phyloP scores from a whole-genome alignment of 2,888 invertebrate species.

The Acanthosepion esculentum region DNA sequence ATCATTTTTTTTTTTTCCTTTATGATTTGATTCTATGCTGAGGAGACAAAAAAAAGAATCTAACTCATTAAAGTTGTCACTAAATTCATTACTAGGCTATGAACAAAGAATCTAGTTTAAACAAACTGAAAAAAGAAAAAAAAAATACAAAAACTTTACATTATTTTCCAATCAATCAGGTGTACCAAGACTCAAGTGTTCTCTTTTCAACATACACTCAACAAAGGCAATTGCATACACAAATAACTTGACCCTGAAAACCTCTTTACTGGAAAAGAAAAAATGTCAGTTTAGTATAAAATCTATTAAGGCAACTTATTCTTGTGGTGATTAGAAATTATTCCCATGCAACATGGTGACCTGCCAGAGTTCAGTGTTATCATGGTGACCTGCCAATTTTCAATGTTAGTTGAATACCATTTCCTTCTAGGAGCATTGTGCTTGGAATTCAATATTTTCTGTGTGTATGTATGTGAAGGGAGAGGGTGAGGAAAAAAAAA shows the following conservation, averaged over 20 bases:
- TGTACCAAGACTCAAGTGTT: constrained; percentile 33
- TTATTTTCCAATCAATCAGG: background rate
- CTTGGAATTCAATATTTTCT: constrained; percentile 1
- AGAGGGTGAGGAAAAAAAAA: background rate
- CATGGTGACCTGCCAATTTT: constrained; percentile 33
- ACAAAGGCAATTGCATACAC: constrained; percentile 33
- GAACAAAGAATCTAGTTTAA: background rate
- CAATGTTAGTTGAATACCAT: constrained; percentile 33
- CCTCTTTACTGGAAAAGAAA: background rate
- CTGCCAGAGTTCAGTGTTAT: constrained; percentile 41
- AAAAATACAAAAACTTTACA: background rate
- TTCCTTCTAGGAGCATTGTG: constrained; percentile 33
- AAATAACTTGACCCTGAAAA: constrained; percentile 33
- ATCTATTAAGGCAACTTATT: constrained; percentile 47
- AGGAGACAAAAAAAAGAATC: background rate
- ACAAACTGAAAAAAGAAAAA: background rate
- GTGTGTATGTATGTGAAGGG: background rate
- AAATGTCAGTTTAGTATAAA: constrained; percentile 40
- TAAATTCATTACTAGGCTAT: background rate
- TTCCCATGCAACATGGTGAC: constrained; percentile 46
- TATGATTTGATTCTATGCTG: background rate
- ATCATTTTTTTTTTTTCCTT: background rate
- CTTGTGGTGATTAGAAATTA: constrained; percentile 46
- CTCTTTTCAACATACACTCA: background rate
- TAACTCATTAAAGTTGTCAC: background rate